Evolutionary conservation across 1,140 invertebrate species (phyloP), one percentile per base, ranked within the genome.

Genomic region (Carposina sasakii): DNA sequence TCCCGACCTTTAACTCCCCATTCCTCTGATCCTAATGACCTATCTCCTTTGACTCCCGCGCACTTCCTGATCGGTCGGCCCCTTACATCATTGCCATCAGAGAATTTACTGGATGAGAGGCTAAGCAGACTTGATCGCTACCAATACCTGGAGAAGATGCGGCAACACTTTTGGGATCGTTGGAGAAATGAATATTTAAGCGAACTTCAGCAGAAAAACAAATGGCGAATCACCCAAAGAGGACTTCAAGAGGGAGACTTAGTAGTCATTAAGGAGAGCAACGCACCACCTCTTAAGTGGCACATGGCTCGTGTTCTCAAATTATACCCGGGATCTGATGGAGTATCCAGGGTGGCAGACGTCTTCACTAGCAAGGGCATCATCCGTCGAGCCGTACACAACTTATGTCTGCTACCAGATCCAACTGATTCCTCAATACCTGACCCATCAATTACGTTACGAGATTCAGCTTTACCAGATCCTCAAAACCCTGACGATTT

Each of bases 241-340:
- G 48, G 57, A 16, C 33, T 81, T 1, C 34, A 62, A 28, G 22
- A 52, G 13, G 76, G 67, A 16, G 51, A 53, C n/a, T 15, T 85
- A 5, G 79, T 85, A 1, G 6, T 83, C 0, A 21, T 82, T 0
- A 71, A 75, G 36, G 67, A 78, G 36, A 62, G 72, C 8, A 71
- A 73, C 33, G 2, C 50, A 13, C 67, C 69, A 3, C 67, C 72
- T 2, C 40, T 72, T 9, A 52, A 63, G 13, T 84, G 81, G 81
- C 21, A 52, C 24, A 13, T 71, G 15, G 67, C 37, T 1, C 46
- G 57, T 19, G 37, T 67, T 0, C 19, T 16, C 5, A 30, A 48
- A 28, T n/a, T 53, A 0, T 47, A 52, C 46, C 50, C 54, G 15
- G 60, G 63, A 30, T 17, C 33, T 0, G 63, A 70, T 52, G 51